Conservation (phyloP, 1,140 invertebrate genomes). For the Drosophila seguyi region DNA sequence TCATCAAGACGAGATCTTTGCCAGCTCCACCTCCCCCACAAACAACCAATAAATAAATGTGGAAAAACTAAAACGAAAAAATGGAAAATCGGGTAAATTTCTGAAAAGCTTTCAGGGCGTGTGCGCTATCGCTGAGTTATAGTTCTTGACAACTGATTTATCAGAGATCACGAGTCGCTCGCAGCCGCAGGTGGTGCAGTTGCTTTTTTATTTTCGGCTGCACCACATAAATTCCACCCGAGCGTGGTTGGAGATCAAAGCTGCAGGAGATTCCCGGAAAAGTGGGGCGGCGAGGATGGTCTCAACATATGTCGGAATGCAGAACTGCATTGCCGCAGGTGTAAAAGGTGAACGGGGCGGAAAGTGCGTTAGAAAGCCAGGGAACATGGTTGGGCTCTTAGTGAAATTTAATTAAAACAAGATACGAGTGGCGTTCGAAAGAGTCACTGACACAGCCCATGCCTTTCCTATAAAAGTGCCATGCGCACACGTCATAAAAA, state of each 20-base stretch:
- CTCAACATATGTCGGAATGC: slow-evolving; percentile 25
- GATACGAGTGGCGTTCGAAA: slow-evolving; percentile 19
- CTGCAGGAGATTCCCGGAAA: slow-evolving; percentile 18
- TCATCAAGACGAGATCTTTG: slow-evolving; percentile 35
- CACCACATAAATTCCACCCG: slow-evolving; percentile 71
- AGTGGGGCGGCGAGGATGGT: slow-evolving; percentile 29
- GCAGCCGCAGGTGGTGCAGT: slow-evolving; percentile 60
- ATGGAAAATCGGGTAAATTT: slow-evolving; percentile 14
- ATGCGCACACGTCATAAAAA: slow-evolving; percentile 65
- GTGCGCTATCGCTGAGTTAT: slow-evolving; percentile 53
- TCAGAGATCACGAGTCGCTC: slow-evolving; percentile 29
- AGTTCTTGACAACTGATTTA: slow-evolving; percentile 69
- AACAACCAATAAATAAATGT: slow-evolving; percentile 73
- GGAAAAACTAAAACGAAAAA: slow-evolving; percentile 38
- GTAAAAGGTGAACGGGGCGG: slow-evolving; percentile 8
- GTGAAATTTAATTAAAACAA: slow-evolving; percentile 68
- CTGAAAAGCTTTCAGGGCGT: slow-evolving; percentile 63
- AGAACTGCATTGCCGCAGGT: slow-evolving; percentile 58
- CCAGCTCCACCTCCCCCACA: slow-evolving; percentile 38
- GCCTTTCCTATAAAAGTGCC: slow-evolving; percentile 39
- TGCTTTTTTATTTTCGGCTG: slow-evolving; percentile 52
- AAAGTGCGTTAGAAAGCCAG: slow-evolving; percentile 50
- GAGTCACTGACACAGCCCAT: slow-evolving; percentile 47
- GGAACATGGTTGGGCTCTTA: slow-evolving; percentile 51
- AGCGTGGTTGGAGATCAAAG: slow-evolving; percentile 70